These are phyloP conservation scores for Antennarius striatus DNA, from an alignment of 2,113 vertebrate genomes.

Conservation along the genomic window DNA sequence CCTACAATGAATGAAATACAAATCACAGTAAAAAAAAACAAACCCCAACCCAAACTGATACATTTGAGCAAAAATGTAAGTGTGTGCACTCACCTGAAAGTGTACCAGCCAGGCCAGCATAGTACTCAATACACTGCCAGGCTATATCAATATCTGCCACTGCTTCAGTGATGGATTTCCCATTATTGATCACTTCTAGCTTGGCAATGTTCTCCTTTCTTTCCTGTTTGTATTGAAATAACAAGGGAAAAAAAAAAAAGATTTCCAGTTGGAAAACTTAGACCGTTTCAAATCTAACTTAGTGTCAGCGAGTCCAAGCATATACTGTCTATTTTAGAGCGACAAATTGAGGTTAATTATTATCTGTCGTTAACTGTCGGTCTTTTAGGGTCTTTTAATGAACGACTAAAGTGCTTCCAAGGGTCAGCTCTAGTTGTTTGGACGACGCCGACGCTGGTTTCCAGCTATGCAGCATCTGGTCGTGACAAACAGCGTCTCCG, in stretches of 20 bases:
- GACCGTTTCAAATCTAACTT: not conserved
- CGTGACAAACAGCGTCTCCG: rapidly evolving
- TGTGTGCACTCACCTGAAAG: constrained; percentile 82
- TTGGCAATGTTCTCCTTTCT: constrained; percentile 87
- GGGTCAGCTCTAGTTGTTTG: not conserved
- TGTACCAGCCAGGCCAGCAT: constrained; percentile 87
- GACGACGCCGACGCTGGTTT: not conserved
- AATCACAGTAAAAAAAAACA: not conserved
- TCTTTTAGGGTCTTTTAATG: constrained; percentile 24
- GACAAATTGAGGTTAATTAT: not conserved
- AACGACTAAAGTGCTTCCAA: constrained; percentile 23
- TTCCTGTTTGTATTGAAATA: constrained; percentile 77
- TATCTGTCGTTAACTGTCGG: too few relatives aligned
- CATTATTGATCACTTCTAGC: constrained; percentile 93
- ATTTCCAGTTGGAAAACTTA: not conserved
- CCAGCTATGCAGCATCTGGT: rapidly evolving
- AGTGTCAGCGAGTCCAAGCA: too few relatives aligned
- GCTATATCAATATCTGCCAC: constrained; percentile 84
- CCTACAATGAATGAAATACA: constrained; percentile 71
- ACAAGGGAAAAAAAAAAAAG: not conserved
- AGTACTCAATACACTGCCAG: constrained; percentile 92
- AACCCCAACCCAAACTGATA: not conserved
- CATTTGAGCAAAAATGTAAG: not conserved
- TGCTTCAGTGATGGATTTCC: constrained; percentile 92
- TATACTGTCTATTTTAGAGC: too few relatives aligned